A percentile compares a stretch with the other conserved stretches of the same genome.
Conservation (phyloP, 2,888 invertebrate species). For the Patella pellucida region DNA sequence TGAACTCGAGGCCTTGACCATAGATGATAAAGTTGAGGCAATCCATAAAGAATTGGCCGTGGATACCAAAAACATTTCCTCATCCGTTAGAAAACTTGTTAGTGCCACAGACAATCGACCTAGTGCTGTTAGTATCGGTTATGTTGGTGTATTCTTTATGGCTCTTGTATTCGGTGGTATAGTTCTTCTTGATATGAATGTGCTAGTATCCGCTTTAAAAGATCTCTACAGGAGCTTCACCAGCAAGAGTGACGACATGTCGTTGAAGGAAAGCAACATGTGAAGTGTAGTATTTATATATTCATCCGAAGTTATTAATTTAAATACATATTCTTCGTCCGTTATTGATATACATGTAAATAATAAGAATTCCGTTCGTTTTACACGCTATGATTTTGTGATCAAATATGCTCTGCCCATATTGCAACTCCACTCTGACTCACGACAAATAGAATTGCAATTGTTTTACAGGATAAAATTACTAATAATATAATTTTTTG, state of each 20-base stretch:
- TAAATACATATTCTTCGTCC: too few relatives aligned
- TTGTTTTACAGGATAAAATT: too few relatives aligned
- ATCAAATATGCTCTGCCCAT: too few relatives aligned
- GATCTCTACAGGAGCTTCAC: constrained; percentile 15
- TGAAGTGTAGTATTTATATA: too few relatives aligned
- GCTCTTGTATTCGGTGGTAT: constrained; percentile 22
- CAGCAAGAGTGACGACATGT: not conserved
- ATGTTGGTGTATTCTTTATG: constrained; percentile 27
- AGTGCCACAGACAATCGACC: constrained; percentile 29
- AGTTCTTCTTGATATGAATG: constrained; percentile 22
- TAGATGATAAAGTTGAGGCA: constrained; percentile 31
- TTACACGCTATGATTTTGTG: too few relatives aligned
- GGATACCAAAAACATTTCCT: constrained; percentile 28
- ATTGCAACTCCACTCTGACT: too few relatives aligned
- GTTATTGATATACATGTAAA: too few relatives aligned
- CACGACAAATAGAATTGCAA: too few relatives aligned
- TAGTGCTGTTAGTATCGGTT: constrained; percentile 29
- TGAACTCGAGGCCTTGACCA: constrained; percentile 26
- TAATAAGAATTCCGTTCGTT: too few relatives aligned
- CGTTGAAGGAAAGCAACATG: not conserved
- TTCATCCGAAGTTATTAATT: too few relatives aligned
- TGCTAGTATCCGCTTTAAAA: constrained; percentile 15
- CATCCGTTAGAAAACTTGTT: constrained; percentile 23
- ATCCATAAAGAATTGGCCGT: constrained; percentile 27
- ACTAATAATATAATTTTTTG: too few relatives aligned